Evolutionary conservation across 2,797 vertebrate species (phyloP), one percentile per base, ranked within the genome.

Genomic region (Heliangelus exortis): DNA sequence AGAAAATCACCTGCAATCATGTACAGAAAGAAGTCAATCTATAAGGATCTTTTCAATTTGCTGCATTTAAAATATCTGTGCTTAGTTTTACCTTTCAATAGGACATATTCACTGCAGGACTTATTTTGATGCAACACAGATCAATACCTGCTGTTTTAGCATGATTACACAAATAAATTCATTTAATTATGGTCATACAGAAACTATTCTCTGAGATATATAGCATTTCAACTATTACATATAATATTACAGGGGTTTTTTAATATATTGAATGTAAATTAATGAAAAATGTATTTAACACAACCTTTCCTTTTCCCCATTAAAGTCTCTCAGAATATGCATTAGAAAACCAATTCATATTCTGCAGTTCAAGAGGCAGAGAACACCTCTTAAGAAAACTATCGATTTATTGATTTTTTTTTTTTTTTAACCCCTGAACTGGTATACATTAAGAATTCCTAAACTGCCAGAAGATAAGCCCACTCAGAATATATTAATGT

Each of bases 1-100:
- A 99, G 97, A 95, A 99, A 99, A 96, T 99, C 98, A 96, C 99
- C 99, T 99, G 90, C 79, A 97, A 93, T 78, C 48, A 47, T 2
- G 8, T 7, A 80, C 13, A 91, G 43, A 87, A 93, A 74, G 15
- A 77, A 83, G 39, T 33, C 29, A 87, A 39, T 15, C 31, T 20
- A n/a, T 26, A 0, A 77, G 33, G 6, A 75, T 31, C 61, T 63
- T 93, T 47, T 57, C n/a, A 6, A 67, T 55, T 77, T 88, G 45
- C 18, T 87, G 55, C 21, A 71, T 73, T 12, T 73, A 71, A 91
- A 82, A 15, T 47, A 84, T 3, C n/a, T 68, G 65, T n/a, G 26
- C 47, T 90, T 65, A 54, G 31, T 57, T 62, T 77, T 59, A 86
- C 51, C 33, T 91, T 84, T 53, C 43, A 67, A 54, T 54, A 85